Conservation (phyloP, 2,888 invertebrate genomes). For the Microplitis deprimator region DNA sequence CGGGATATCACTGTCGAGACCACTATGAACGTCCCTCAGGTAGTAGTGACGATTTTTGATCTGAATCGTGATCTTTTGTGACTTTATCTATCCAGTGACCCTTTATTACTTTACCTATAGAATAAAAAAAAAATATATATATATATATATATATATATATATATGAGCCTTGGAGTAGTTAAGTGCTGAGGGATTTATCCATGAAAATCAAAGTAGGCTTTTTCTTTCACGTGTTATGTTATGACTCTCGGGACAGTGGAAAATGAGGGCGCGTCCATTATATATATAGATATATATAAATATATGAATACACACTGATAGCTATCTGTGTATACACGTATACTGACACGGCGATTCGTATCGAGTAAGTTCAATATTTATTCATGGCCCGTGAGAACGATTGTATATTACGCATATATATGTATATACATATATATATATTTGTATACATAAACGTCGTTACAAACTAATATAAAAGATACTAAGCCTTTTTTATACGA, state of each 20-base stretch:
- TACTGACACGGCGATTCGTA: constrained; percentile 38
- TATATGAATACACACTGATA: constrained; percentile 28
- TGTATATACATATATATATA: neutral
- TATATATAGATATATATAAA: constrained; percentile 27
- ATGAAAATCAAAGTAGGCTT: too few species aligned
- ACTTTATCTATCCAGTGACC: neutral
- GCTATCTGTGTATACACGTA: constrained; percentile 17
- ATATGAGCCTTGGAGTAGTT: too few species aligned
- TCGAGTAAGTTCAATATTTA: constrained; percentile 44
- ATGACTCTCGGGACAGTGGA: constrained; percentile 26
- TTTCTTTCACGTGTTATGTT: neutral
- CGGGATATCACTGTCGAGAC: constrained; percentile 20
- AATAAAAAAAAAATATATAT: neutral
- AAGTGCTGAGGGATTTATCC: neutral
- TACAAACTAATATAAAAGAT: too few species aligned
- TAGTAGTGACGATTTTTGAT: constrained; percentile 29
- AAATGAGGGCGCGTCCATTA: constrained; percentile 38
- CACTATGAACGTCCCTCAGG: constrained; percentile 36
- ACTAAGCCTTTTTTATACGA: too few species aligned
- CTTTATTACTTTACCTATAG: neutral
- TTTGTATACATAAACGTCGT: neutral
- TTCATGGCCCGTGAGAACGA: constrained; percentile 37
- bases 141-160: too few species aligned
- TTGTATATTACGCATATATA: constrained; percentile 13
- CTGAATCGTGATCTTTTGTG: constrained; percentile 6